phyloP scores from a whole-genome alignment of 2,797 vertebrate genomes.

The Macropus fuliginosus region DNA sequence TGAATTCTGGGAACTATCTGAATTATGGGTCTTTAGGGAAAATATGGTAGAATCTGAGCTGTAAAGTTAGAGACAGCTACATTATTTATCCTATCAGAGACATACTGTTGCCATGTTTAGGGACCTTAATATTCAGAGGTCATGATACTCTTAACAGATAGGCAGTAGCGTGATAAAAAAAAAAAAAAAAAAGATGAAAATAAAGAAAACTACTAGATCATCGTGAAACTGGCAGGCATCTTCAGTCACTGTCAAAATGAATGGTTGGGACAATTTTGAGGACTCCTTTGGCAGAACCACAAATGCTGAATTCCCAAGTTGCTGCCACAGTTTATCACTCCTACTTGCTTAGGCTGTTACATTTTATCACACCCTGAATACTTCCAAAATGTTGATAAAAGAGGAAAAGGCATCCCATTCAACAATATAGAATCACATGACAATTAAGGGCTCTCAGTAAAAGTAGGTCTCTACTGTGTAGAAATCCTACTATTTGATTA shows the following conservation, averaged over 20 bases:
- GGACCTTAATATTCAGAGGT: not conserved
- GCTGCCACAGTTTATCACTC: not conserved
- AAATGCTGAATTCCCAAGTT: not conserved
- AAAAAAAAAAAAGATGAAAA: not conserved
- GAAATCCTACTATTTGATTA: no score
- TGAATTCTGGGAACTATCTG: not conserved
- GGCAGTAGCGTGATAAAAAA: not conserved
- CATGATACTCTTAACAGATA: not conserved
- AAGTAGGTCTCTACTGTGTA: no score
- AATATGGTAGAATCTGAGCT: not conserved
- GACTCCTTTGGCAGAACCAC: not conserved
- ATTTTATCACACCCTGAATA: slow-evolving; percentile 9
- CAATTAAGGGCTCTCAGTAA: no score
- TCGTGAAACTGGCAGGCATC: not conserved
- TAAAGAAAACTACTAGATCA: not conserved
- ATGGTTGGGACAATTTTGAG: not conserved
- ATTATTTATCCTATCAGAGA: not conserved
- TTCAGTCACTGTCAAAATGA: not conserved
- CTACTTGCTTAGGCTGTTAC: not conserved
- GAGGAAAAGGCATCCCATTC: not conserved
- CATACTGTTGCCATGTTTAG: not conserved
- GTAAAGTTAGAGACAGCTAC: not conserved
- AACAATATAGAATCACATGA: no score
- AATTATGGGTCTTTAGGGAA: not conserved
- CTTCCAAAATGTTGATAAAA: slow-evolving; percentile 15